phyloP scores from a whole-genome alignment of 1,140 invertebrate genomes.

The Caerostris darwini region DNA sequence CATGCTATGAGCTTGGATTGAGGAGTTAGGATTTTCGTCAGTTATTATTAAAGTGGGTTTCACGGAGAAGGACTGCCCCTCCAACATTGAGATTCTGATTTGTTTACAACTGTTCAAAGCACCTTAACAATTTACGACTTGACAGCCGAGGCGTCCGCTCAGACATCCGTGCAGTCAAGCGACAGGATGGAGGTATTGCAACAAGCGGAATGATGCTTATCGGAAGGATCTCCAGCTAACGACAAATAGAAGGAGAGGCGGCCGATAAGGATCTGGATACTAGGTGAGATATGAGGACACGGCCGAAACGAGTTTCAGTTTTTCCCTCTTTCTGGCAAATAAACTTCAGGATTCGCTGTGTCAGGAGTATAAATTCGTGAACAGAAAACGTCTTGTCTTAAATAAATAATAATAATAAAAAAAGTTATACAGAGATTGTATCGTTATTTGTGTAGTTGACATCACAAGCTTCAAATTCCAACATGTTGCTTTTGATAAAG shows the following conservation, averaged over 20 bases:
- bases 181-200: not conserved
- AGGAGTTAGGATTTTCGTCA: too few relatives aligned
- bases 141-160: constrained; percentile 43
- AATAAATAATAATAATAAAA: not conserved
- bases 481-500: not conserved
- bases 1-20: too few relatives aligned
- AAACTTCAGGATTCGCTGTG: constrained; percentile 9
- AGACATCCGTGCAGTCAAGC: not conserved
- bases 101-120: constrained; percentile 24
- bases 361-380: constrained; percentile 31
- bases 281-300: constrained; percentile 65
- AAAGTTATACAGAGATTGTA: not conserved
- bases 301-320: constrained; percentile 34
- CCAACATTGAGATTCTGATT: not conserved
- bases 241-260: constrained; percentile 54
- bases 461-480: not conserved
- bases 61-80: too few relatives aligned
- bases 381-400: not conserved
- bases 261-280: constrained; percentile 50
- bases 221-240: constrained; percentile 47
- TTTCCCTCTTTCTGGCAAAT: not conserved
- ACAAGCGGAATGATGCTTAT: constrained; percentile 46
- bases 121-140: constrained; percentile 11
- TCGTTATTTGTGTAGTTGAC: constrained; percentile 4
- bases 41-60: too few relatives aligned